These are phyloP conservation scores for Brachyrhaphis roseni DNA, from an alignment of 2,797 vertebrate genomes.

Conservation along the genomic window DNA sequence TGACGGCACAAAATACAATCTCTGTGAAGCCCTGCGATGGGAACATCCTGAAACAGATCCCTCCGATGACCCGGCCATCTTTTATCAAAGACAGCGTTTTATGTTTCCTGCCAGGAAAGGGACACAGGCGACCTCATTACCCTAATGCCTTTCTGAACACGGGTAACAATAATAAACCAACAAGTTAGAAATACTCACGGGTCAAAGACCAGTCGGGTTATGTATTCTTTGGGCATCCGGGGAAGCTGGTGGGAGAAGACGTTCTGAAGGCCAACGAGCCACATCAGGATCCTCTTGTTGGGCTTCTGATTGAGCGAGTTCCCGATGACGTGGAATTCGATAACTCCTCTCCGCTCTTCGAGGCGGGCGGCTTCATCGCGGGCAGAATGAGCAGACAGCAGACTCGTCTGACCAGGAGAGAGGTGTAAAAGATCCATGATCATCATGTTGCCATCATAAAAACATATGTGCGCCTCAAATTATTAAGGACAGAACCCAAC, in stretches of 20 bases:
- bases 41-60: conserved; percentile 99
- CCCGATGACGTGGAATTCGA: conserved; percentile 96
- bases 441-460: neutral
- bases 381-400: conserved; percentile 93
- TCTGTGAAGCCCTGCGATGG: conserved; percentile 98
- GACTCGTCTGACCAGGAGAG: conserved; percentile 84
- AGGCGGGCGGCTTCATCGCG: conserved; percentile 93
- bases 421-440: neutral
- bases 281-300: conserved; percentile 97
- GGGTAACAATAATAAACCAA: neutral
- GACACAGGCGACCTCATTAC: neutral
- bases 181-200: conserved; percentile 82
- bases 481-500: neutral
- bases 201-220: conserved; percentile 97
- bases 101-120: conserved; percentile 87
- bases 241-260: conserved; percentile 98
- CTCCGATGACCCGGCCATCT: conserved; percentile 98
- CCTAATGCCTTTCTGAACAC: accelerated
- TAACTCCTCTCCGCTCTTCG: conserved; percentile 94
- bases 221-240: conserved; percentile 98
- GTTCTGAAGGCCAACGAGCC: conserved; percentile 97
- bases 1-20: conserved; percentile 98
- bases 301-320: conserved; percentile 97
- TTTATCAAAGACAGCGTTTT: conserved; percentile 98
- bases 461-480: neutral